phyloP scores from a whole-genome alignment of 64 coral and sea anemone genomes.

The Trachythela sp. region DNA sequence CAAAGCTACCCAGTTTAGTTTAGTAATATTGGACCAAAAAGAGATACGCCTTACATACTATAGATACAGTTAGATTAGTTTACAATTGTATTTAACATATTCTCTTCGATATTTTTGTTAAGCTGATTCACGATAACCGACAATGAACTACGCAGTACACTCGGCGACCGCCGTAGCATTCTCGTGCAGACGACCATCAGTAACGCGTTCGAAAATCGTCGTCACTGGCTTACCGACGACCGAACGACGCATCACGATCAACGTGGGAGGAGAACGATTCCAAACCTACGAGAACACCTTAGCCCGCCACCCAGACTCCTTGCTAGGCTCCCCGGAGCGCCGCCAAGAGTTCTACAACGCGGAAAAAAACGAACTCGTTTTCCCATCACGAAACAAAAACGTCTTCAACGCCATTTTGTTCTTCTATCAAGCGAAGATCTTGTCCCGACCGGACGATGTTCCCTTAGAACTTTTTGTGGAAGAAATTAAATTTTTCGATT shows the following conservation, averaged over 20 bases:
- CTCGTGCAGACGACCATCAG: neutral
- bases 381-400: slow-evolving; percentile 50
- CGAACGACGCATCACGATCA: slow-evolving; percentile 56
- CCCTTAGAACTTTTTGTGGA: slow-evolving; percentile 52
- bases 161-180: neutral
- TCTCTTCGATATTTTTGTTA: neutral
- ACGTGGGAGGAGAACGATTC: slow-evolving; percentile 67
- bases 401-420: slow-evolving; percentile 76
- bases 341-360: slow-evolving; percentile 52
- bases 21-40: no score
- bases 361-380: slow-evolving; percentile 42
- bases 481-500: slow-evolving; percentile 70
- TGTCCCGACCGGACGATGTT: slow-evolving; percentile 54
- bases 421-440: slow-evolving; percentile 65
- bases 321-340: slow-evolving; percentile 59
- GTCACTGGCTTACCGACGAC: neutral
- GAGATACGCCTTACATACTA: no score
- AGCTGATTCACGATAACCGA: neutral
- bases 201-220: neutral
- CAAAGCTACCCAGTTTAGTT: no score
- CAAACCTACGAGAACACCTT: slow-evolving; percentile 75
- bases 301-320: slow-evolving; percentile 55
- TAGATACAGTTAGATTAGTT: no score
- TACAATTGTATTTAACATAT: no score
- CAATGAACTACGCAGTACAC: neutral